Conservation (phyloP, 2,797 vertebrate genomes). For the Rhabdophis nuchalis region DNA sequence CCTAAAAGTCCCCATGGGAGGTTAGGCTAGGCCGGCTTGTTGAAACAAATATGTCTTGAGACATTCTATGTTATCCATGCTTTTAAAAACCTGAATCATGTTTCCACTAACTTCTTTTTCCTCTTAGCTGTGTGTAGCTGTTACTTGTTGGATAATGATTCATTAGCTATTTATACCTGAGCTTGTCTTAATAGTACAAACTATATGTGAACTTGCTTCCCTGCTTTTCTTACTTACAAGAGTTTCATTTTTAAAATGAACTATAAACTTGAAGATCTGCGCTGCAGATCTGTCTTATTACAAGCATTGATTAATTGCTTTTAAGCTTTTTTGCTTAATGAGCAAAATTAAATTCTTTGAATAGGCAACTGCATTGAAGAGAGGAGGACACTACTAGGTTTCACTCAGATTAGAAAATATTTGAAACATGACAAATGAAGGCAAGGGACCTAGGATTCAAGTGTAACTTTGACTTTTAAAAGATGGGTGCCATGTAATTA, state of each 20-base stretch:
- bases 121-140: not conserved
- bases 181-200: not conserved
- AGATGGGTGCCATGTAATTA: not conserved
- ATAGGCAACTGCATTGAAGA: not conserved
- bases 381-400: not conserved
- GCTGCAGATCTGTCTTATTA: not conserved
- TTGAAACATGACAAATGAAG: not conserved
- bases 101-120: not conserved
- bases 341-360: not conserved
- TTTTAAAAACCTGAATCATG: not conserved
- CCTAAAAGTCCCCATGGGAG: too few relatives aligned
- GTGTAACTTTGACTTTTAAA: not conserved
- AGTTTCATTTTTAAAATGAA: not conserved
- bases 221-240: not conserved
- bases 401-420: not conserved
- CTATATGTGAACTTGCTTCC: not conserved
- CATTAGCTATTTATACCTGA: not conserved
- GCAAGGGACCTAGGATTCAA: not conserved
- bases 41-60: too few relatives aligned
- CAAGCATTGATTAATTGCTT: not conserved
- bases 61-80: not conserved
- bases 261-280: not conserved
- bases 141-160: not conserved
- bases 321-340: not conserved
- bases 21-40: too few relatives aligned